Base-by-base conservation (phyloP, 2,113 vertebrate species). In the Procavia capensis region DNA sequence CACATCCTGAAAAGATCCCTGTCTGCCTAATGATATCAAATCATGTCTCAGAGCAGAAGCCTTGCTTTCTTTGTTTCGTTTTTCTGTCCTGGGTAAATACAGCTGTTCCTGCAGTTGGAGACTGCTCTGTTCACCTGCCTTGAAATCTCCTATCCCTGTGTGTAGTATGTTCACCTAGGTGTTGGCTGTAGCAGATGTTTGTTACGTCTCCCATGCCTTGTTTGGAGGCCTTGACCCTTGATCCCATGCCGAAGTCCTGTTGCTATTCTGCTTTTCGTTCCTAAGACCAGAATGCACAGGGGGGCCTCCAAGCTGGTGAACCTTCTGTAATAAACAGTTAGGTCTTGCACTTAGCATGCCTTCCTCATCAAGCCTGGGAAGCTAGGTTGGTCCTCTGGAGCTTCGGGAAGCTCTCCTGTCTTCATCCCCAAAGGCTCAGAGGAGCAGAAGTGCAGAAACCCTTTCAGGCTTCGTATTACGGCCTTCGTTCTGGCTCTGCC, bases 21-120 rank as follows among this genome's bases (percentile, higher is more conserved):
- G 27, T 25, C 10, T 61, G 0, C n/a, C n/a, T 74, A 74, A 13
- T 43, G 39, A 57, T 22, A 31, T 4, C 47, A 79, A 54, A 50
- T 45, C 61, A 85, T 87, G 4, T 68, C 34, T 63, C 83, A 80
- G 43, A 95, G 50, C 74, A 75, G 80, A 85, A 89, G n/a, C n/a
- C 59, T 86, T 80, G 34, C 72, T 93, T 81, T 84, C 47, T 75
- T 57, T n/a, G 2, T 27, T 34, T 57, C 59, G 70, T 34, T 47
- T 41, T 93, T 93, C 20, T 66, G 25, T 57, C 50, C n/a, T 41
- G 54, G 27, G 54, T 54, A 93, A 34, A 66, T 54, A 34, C 19
- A 91, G 16, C 45, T 68, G 1, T 83, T 88, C 34, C 80, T 79
- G 8, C 14, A 83, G 41, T 79, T 80, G 19, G 76, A 80, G 81